A percentile compares a stretch with the other conserved stretches of the same genome.
Conservation (phyloP, 2,888 invertebrate species). For the Chesias legatella region DNA sequence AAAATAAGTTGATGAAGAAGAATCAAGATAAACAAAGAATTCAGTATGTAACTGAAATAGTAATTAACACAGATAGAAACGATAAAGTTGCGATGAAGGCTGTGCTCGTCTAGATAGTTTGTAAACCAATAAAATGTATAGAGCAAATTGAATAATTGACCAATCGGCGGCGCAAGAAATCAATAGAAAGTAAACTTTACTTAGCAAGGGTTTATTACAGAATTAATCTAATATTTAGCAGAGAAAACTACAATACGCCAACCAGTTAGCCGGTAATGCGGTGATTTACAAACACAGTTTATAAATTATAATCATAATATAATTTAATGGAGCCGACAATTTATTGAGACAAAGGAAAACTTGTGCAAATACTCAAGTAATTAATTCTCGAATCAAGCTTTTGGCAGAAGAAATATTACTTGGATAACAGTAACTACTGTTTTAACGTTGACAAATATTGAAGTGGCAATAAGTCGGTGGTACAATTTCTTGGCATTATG, state of each 20-base stretch:
- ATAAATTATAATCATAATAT: conserved; percentile 18
- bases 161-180: conserved; percentile 15
- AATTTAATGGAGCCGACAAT: conserved; percentile 22
- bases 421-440: conserved; percentile 10
- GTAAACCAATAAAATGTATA: conserved; percentile 3
- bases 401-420: conserved; percentile 7
- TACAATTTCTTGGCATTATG: conserved; percentile 3
- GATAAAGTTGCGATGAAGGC: too few species aligned
- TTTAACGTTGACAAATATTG: conserved; percentile 6
- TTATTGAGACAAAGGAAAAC: conserved; percentile 25
- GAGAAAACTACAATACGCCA: conserved; percentile 17
- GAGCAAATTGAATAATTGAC: conserved; percentile 12
- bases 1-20: too few species aligned
- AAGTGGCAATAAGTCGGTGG: not conserved
- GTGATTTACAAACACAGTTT: conserved; percentile 13
- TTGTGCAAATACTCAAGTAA: conserved; percentile 23
- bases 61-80: too few species aligned
- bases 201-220: conserved; percentile 9
- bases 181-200: conserved; percentile 16
- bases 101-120: too few species aligned
- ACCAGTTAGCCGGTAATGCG: conserved; percentile 5
- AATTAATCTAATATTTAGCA: conserved; percentile 14
- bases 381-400: conserved; percentile 6
- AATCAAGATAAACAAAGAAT: too few species aligned
- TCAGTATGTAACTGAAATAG: too few species aligned